Evolutionary conservation across 2,797 vertebrate species (phyloP).

Genomic region (Potorous gilbertii): DNA sequence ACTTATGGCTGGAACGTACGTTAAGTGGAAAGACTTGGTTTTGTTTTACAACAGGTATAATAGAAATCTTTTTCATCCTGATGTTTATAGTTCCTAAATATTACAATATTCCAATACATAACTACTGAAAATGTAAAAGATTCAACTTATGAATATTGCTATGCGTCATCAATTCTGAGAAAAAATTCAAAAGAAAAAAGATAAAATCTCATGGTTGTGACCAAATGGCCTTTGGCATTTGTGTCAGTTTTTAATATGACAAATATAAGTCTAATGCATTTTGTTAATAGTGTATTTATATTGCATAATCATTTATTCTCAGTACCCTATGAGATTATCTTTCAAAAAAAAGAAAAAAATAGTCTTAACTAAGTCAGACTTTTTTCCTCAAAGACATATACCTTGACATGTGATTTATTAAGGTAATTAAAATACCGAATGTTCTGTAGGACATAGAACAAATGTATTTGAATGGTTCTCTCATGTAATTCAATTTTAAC

Average conservation of each 20-base stretch:
- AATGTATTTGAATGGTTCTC: constrained; percentile 45
- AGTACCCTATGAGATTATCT: constrained; percentile 63
- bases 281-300: constrained; percentile 65
- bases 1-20: constrained; percentile 42
- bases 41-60: constrained; percentile 57
- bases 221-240: constrained; percentile 32
- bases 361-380: constrained; percentile 63
- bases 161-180: constrained; percentile 63
- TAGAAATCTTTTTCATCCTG: constrained; percentile 53
- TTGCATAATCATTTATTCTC: constrained; percentile 71
- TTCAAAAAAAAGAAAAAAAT: constrained; percentile 76
- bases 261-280: constrained; percentile 71
- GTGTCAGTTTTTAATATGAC: constrained; percentile 44
- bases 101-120: constrained; percentile 54
- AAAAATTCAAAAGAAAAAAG: constrained; percentile 57
- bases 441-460: constrained; percentile 50
- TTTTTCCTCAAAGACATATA: constrained; percentile 59
- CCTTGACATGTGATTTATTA: constrained; percentile 63
- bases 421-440: constrained; percentile 59
- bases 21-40: constrained; percentile 65
- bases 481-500: constrained; percentile 65
- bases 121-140: constrained; percentile 47
- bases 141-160: constrained; percentile 17
- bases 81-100: constrained; percentile 40
- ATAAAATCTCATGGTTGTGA: constrained; percentile 51